Evolutionary conservation across 2,888 invertebrate species (phyloP).

Genomic region (Aphidoletes aphidimyza): DNA sequence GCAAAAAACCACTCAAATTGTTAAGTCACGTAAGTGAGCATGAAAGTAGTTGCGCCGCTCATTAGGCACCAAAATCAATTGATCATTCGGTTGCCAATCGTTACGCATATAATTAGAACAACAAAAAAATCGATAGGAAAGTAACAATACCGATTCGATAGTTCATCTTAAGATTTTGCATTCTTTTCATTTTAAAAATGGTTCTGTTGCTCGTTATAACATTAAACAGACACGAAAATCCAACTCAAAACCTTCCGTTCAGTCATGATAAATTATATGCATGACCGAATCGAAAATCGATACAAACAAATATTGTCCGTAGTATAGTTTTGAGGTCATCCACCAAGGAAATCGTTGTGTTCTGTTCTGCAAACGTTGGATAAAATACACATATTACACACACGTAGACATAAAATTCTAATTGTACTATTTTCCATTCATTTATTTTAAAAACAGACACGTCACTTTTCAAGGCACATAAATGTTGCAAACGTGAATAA

Average conservation of each 20-base stretch:
- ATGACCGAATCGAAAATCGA: slow-evolving; percentile 36
- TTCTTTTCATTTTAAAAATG: no score
- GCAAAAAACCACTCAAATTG: neutral
- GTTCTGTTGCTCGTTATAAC: neutral
- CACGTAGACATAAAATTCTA: neutral
- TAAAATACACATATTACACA: no score
- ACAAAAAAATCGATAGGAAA: neutral
- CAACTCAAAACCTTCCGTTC: neutral
- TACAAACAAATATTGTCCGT: neutral
- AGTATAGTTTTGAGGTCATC: neutral
- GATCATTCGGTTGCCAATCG: neutral
- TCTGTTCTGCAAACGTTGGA: neutral
- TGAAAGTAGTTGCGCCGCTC: no score
- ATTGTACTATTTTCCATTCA: neutral
- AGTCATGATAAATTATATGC: neutral
- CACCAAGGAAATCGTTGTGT: neutral
- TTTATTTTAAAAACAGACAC: neutral
- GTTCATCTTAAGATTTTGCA: neutral
- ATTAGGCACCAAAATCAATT: neutral
- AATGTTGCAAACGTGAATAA: neutral
- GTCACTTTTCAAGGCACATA: neutral
- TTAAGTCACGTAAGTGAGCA: neutral
- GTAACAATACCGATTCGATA: neutral
- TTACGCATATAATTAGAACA: neutral
- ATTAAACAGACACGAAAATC: neutral